These are phyloP conservation scores for Drosophila orena DNA, from an alignment of 1,140 invertebrate species.

Conservation along the genomic window DNA sequence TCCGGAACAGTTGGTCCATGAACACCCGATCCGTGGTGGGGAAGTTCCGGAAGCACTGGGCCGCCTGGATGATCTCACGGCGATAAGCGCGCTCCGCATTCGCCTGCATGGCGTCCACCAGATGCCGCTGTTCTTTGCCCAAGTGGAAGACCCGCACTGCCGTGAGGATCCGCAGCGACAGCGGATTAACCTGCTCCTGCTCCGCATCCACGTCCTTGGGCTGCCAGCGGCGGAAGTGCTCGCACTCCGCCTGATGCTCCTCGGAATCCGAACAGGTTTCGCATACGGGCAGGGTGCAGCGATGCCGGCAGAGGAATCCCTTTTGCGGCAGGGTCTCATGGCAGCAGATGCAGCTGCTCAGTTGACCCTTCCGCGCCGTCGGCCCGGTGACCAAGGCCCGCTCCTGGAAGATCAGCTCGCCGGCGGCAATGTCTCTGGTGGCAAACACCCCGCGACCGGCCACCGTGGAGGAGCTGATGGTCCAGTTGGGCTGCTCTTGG, in stretches of 20 bases:
- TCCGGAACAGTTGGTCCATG: conserved; percentile 78
- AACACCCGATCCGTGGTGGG: conserved; percentile 85
- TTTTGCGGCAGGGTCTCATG: conserved; percentile 77
- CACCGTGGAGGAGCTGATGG: conserved; percentile 61
- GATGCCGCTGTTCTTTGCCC: conserved; percentile 85
- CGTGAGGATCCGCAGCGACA: conserved; percentile 86
- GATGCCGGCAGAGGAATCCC: conserved; percentile 84
- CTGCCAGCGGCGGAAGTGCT: conserved; percentile 86
- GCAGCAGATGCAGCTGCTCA: conserved; percentile 80
- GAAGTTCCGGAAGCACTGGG: conserved; percentile 86
- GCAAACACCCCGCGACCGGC: conserved; percentile 88
- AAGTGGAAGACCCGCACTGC: conserved; percentile 87
- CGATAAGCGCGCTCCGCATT: conserved; percentile 86
- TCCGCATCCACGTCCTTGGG: conserved; percentile 82
- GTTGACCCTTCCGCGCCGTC: conserved; percentile 74
- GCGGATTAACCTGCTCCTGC: conserved; percentile 81
- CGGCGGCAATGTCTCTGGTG: conserved; percentile 87
- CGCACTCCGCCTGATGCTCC: conserved; percentile 87
- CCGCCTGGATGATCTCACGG: conserved; percentile 87
- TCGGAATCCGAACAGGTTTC: conserved; percentile 86
- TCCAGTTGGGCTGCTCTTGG: conserved; percentile 73
- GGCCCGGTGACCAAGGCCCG: conserved; percentile 88
- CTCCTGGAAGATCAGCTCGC: conserved; percentile 90
- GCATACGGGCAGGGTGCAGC: conserved; percentile 85
- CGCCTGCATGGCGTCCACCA: conserved; percentile 86